Evolutionary conservation across 2,113 vertebrate species (phyloP).

Genomic region (Ammodytes marinus): DNA sequence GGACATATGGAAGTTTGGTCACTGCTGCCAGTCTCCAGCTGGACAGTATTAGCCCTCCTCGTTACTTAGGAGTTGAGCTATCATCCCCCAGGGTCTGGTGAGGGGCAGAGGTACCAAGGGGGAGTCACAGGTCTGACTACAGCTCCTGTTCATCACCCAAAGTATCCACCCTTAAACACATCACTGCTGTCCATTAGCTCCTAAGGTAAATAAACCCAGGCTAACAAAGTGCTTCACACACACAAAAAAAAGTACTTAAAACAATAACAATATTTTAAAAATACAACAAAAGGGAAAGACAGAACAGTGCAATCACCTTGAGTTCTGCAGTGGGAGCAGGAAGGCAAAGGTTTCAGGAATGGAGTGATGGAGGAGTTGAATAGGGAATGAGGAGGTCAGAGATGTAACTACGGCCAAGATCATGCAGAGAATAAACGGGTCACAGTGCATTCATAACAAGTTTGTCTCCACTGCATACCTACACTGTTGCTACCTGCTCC

Average conservation of each 20-base stretch:
- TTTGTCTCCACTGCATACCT: slow-evolving; percentile 21
- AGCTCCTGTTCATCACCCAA: slow-evolving; percentile 65
- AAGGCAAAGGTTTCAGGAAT: too few relatives aligned
- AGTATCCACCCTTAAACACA: slow-evolving; percentile 22
- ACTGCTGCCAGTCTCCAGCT: slow-evolving; percentile 74
- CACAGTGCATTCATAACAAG: slow-evolving; percentile 1
- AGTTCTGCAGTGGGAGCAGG: too few relatives aligned
- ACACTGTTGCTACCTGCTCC: slow-evolving; percentile 14
- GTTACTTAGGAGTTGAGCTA: slow-evolving; percentile 54
- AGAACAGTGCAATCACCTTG: too few relatives aligned
- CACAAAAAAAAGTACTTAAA: too few relatives aligned
- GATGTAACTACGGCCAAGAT: background rate
- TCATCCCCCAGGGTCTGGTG: slow-evolving; percentile 67
- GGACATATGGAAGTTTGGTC: slow-evolving; percentile 72
- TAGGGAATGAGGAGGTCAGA: background rate
- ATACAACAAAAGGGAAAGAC: too few relatives aligned
- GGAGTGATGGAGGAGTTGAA: slow-evolving; percentile 16
- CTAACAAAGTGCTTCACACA: background rate
- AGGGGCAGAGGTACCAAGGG: slow-evolving; percentile 46
- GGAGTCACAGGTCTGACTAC: slow-evolving; percentile 46
- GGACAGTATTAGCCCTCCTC: slow-evolving; percentile 73
- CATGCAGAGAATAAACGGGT: background rate
- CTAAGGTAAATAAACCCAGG: slow-evolving; percentile 64
- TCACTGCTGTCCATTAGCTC: slow-evolving; percentile 58
- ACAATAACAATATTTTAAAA: too few relatives aligned